Percentiles rank a stretch among this genome's conserved stretches.
These are phyloP conservation scores for Drosophila jambulina DNA, from an alignment of 1,140 invertebrate species.

Conservation along the genomic window DNA sequence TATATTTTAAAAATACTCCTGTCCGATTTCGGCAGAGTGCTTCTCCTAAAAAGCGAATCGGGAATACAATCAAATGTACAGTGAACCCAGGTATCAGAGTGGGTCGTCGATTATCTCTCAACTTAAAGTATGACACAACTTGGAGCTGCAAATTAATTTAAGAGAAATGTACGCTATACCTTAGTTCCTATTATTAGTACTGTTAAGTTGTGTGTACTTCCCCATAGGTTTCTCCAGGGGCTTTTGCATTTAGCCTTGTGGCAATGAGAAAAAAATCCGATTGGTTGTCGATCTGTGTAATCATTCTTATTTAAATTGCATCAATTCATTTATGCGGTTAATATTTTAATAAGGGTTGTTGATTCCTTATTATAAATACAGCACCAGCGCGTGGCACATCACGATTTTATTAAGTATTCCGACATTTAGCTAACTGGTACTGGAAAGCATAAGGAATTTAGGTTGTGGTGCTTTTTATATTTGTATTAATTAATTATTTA, in stretches of 20 bases:
- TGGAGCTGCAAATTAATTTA: background rate
- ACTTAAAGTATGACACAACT: background rate
- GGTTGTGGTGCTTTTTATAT: background rate
- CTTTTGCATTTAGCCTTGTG: background rate
- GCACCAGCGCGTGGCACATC: conserved; percentile 20
- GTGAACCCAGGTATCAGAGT: conserved; percentile 17
- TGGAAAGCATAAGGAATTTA: background rate
- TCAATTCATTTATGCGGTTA: conserved; percentile 22
- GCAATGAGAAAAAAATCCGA: background rate
- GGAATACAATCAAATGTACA: conserved; percentile 23
- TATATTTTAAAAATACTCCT: conserved; percentile 36
- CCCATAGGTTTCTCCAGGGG: background rate
- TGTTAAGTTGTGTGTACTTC: background rate
- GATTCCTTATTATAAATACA: conserved; percentile 40
- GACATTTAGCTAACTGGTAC: background rate
- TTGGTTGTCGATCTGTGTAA: background rate
- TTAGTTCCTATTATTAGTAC: background rate
- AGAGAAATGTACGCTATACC: background rate
- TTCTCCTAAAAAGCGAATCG: background rate
- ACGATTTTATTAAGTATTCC: conserved; percentile 8
- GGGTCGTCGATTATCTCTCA: conserved; percentile 1
- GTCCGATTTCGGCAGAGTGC: conserved; percentile 1
- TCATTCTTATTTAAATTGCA: conserved; percentile 24
- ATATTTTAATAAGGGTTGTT: conserved; percentile 46
- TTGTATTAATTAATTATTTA: background rate